A percentile compares a stretch with the other conserved stretches of the same genome.
These are phyloP conservation scores for Fringilla coelebs DNA, from an alignment of 2,797 vertebrate genomes.

Conservation along the genomic window DNA sequence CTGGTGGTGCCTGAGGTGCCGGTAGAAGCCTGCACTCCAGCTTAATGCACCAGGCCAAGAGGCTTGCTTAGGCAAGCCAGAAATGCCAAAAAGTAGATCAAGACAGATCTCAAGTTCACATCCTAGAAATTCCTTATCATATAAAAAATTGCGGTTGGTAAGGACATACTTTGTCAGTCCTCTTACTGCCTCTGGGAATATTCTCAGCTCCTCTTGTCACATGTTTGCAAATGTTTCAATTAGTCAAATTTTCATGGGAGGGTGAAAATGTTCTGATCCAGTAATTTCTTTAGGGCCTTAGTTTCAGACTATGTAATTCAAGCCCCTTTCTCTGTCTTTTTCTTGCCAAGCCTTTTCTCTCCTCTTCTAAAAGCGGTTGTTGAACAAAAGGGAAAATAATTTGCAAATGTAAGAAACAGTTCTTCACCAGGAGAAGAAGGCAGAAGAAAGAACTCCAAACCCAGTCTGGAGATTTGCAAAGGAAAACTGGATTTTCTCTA, in stretches of 20 bases:
- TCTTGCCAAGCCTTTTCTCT: neutral
- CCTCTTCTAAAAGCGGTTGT: neutral
- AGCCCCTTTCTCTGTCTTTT: neutral
- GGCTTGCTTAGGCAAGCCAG: neutral
- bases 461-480: neutral
- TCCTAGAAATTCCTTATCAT: neutral
- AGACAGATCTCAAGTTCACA: neutral
- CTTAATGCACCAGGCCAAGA: neutral
- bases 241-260: neutral
- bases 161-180: neutral
- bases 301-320: neutral
- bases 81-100: neutral
- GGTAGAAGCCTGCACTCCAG: neutral
- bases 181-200: neutral
- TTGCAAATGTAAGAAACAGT: neutral
- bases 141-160: neutral
- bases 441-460: neutral
- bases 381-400: neutral
- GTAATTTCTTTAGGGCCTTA: neutral
- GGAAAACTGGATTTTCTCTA: neutral
- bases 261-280: neutral
- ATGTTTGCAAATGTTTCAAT: neutral
- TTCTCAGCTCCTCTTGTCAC: neutral
- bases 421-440: neutral
- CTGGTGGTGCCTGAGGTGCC: rapidly evolving